phyloP scores from a whole-genome alignment of 1,140 invertebrate species.

The Pseudobourletiella spinata region DNA sequence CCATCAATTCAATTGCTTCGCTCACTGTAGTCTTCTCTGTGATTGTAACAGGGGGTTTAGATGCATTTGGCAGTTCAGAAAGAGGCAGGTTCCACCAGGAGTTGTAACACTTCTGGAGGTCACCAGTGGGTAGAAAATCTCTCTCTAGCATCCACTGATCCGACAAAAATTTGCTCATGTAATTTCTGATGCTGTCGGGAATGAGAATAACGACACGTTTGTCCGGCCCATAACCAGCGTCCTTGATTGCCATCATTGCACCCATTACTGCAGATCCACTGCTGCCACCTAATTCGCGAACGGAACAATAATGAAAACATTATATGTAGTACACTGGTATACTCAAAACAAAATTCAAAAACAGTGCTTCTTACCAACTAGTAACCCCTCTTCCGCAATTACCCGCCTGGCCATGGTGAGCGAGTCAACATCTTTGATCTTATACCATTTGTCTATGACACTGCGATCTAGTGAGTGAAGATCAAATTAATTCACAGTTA shows the following conservation, averaged over 20 bases:
- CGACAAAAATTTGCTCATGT: slow-evolving; percentile 94
- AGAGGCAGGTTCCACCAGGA: slow-evolving; percentile 64
- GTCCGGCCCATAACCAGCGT: slow-evolving; percentile 64
- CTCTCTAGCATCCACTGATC: slow-evolving; percentile 79
- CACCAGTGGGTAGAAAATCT: slow-evolving; percentile 17
- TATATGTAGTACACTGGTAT: neutral
- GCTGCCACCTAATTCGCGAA: slow-evolving; percentile 88
- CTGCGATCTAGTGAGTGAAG: slow-evolving; percentile 47
- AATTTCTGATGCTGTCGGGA: slow-evolving; percentile 93
- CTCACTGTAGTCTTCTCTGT: slow-evolving; percentile 50
- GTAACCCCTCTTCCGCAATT: slow-evolving; percentile 83
- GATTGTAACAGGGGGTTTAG: slow-evolving; percentile 47
- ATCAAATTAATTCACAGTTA: neutral
- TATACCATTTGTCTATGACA: slow-evolving; percentile 79
- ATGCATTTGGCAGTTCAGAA: slow-evolving; percentile 48
- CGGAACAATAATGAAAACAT: neutral
- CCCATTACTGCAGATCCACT: slow-evolving; percentile 74
- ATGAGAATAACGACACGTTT: slow-evolving; percentile 83
- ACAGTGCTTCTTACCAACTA: slow-evolving; percentile 53
- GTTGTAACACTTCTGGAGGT: slow-evolving; percentile 2
- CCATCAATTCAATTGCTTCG: slow-evolving; percentile 57
- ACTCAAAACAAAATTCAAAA: neutral
- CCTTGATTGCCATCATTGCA: slow-evolving; percentile 60
- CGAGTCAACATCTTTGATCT: slow-evolving; percentile 68
- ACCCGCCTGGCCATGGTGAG: slow-evolving; percentile 75